Evolutionary conservation across 1,140 invertebrate species (phyloP), one percentile per base, ranked within the genome.

Genomic region (Diabrotica undecimpunctata): DNA sequence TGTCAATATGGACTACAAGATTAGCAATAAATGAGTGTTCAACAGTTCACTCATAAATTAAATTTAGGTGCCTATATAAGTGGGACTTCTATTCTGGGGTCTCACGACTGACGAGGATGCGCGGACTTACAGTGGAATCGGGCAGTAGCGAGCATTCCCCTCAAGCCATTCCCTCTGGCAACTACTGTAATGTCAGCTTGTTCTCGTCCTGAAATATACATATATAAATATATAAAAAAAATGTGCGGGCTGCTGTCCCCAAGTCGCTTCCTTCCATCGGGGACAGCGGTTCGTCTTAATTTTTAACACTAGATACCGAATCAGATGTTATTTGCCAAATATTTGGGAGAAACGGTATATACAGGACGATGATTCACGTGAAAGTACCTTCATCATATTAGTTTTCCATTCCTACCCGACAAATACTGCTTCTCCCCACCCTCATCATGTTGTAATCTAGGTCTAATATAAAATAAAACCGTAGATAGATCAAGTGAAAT

Each of bases 21-120:
- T 75, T 77, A 77, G 75, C 75, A 77, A 77, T 75, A 77, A 76
- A 69, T 75, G 75, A 68, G 68, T 68, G 71, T 69, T 59, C 66
- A 41, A 69, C 46, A 54, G 61, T 41, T 72, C 72, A 67, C 65
- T 66, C 72, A 73, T 74, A 74, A 70, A 68, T 70, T 73, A 66
- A 74, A 65, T 73, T 75, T 77, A 77, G 75, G 75, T 77, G 75
- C 75, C 75, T 77, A 77, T 46, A 46, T 46, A 10, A 69, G 64
- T 76, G 74, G 63, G 75, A 39, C 54, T 14, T 36, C 38, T 14
- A 41, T 64, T 46, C 41, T 12, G 38, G 62, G 36, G 54, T 64
- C 62, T 58, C 62, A 64, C 62, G 25, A 59, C 41, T 51, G 25
- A 64, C 62, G 62, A 53, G 62, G 54, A 46, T 53, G 41, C 55